Conservation (phyloP, 1,140 invertebrate genomes). For the Cherax destructor region DNA sequence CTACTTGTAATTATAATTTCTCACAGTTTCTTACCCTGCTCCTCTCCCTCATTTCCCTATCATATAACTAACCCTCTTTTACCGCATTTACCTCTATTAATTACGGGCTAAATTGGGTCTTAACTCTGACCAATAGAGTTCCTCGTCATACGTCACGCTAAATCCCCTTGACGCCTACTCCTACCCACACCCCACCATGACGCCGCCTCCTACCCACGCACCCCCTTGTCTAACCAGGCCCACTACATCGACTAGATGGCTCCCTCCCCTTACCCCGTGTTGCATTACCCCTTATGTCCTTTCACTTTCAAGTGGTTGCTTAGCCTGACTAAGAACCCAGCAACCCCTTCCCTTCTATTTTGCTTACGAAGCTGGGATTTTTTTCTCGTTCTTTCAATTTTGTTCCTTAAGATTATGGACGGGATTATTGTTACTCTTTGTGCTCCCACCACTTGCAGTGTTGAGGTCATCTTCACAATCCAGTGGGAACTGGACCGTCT, state of each 20-base stretch:
- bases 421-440: not conserved
- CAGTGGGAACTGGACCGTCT: no score
- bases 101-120: slow-evolving; percentile 27
- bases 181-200: not conserved
- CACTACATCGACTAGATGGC: not conserved
- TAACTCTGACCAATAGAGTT: slow-evolving; percentile 14
- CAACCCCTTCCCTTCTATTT: no score
- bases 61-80: slow-evolving; percentile 26
- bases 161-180: not conserved
- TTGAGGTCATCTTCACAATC: no score
- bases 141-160: slow-evolving; percentile 8
- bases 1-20: slow-evolving; percentile 16
- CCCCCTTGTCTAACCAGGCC: not conserved
- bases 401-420: no score
- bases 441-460: not conserved
- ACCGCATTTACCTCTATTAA: slow-evolving; percentile 25
- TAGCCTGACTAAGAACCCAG: not conserved
- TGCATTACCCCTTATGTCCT: not conserved
- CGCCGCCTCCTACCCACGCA: not conserved
- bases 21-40: slow-evolving; percentile 26
- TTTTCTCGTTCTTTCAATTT: not conserved
- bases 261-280: not conserved
- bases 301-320: no score
- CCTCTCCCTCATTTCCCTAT: slow-evolving; percentile 38
- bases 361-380: no score